Evolutionary conservation across 1,140 invertebrate genomes (phyloP), one percentile per base, ranked within the genome.

Genomic region (Episyrphus balteatus): DNA sequence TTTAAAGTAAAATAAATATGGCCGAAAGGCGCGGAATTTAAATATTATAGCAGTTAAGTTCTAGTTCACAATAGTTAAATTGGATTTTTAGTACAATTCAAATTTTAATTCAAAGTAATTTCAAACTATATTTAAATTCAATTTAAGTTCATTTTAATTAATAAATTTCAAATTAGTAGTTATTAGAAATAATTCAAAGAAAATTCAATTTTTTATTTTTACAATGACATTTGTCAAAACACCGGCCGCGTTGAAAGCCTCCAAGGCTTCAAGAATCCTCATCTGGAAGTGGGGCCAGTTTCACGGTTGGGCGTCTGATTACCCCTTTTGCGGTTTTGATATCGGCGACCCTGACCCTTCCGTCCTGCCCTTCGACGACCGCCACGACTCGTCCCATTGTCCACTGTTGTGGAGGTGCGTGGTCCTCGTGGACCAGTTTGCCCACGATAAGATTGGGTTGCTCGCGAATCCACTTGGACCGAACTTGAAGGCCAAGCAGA

Each of bases 401-500:
- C 70, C 70, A 71, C 46, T 61, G 57, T 8, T 58, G 46, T n/a
- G 60, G 62, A 13, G 66, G 60, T 12, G 57, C 19, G 17, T 54
- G 53, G 9, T 65, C 58, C 34, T 58, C 49, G 41, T 62, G 60
- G 1, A 70, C 68, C 36, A 65, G 7, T 2, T 50, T 36, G 12
- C 55, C 67, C 15, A 50, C 30, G 34, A 55, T 37, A 2, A 70
- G 38, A 17, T 53, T 46, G 2, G 19, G 10, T 11, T 54, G 10
- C 10, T 36, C 10, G 3, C 15, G 46, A 11, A 43, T 44, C 66
- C 67, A 68, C 46, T 69, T 68, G 1, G 34, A 34, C 9, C 61
- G 46, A 11, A 51, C 38, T 43, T 66, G 64, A 2, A 64, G 43
- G 11, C 53, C 40, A 1, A 50, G 30, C 5, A 62, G 30, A 44